phyloP scores from a whole-genome alignment of 2,888 invertebrate genomes.

The Latrodectus elegans region DNA sequence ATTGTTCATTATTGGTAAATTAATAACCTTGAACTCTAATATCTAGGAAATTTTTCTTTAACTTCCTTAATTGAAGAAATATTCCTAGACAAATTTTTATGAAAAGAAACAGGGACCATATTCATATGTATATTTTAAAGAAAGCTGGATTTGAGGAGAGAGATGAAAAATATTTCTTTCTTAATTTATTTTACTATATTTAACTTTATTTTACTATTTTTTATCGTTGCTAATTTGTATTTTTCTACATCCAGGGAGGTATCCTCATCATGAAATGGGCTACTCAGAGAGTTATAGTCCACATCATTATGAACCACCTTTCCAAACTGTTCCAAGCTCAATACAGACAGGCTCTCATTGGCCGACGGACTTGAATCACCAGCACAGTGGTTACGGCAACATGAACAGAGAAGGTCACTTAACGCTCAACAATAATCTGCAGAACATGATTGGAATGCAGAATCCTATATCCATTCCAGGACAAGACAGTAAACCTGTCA shows the following conservation, averaged over 20 bases:
- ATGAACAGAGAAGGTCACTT: constrained; percentile 48
- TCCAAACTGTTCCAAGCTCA: constrained; percentile 84
- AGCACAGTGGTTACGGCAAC: constrained; percentile 63
- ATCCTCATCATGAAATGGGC: constrained; percentile 56
- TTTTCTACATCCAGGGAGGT: constrained; percentile 30
- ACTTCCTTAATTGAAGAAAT: too few species aligned
- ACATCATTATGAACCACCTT: constrained; percentile 76
- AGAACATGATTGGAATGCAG: constrained; percentile 59
- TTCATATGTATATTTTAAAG: too few species aligned
- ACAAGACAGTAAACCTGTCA: constrained; percentile 78
- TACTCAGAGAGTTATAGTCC: constrained; percentile 63
- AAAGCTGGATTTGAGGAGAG: too few species aligned
- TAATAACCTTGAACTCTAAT: too few species aligned
- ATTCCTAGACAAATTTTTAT: too few species aligned
- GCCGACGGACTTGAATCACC: constrained; percentile 58
- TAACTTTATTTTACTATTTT: too few species aligned
- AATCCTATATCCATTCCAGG: constrained; percentile 59
- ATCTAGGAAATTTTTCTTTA: too few species aligned
- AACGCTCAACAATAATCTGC: constrained; percentile 50
- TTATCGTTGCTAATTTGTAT: too few species aligned
- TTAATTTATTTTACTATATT: too few species aligned
- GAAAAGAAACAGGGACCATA: too few species aligned
- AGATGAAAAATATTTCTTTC: too few species aligned
- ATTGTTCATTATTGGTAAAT: too few species aligned
- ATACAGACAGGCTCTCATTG: constrained; percentile 72